Percentiles rank a stretch among this genome's conserved stretches.
These are phyloP conservation scores for Sturnira hondurensis DNA, from an alignment of 2,113 vertebrate species.

Conservation along the genomic window DNA sequence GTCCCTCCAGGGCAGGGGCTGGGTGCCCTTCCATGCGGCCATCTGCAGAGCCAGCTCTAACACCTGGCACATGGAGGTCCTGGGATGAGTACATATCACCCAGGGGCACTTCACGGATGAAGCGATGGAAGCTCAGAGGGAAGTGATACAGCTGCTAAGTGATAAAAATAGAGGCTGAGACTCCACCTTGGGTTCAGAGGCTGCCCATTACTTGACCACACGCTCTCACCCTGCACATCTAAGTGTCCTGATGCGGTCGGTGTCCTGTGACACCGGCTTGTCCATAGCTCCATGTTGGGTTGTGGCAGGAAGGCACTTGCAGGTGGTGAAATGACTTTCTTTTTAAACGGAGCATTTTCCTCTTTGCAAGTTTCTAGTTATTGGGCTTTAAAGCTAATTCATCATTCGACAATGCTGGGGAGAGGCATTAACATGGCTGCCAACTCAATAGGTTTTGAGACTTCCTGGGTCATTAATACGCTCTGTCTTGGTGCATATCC, in stretches of 20 bases:
- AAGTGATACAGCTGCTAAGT: neutral
- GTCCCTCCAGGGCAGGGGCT: neutral
- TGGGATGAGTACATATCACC: neutral
- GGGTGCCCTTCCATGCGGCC: too few species aligned
- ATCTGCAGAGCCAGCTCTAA: too few species aligned
- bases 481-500: neutral
- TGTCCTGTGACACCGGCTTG: fast-evolving
- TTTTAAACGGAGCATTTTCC: neutral
- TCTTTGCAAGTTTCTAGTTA: neutral
- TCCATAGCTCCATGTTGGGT: neutral
- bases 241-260: fast-evolving
- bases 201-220: neutral
- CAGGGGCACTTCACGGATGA: neutral
- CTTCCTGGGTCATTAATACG: constrained; percentile 15
- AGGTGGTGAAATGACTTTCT: neutral
- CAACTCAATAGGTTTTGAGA: constrained; percentile 20
- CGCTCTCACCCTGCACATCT: neutral
- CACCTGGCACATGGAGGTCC: neutral
- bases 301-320: neutral
- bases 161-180: neutral
- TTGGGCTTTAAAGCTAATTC: constrained; percentile 8
- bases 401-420: neutral
- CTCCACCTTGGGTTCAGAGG: neutral
- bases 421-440: neutral
- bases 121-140: neutral